Conservation (phyloP, 2,113 vertebrate species). For the Siniperca knerii region DNA sequence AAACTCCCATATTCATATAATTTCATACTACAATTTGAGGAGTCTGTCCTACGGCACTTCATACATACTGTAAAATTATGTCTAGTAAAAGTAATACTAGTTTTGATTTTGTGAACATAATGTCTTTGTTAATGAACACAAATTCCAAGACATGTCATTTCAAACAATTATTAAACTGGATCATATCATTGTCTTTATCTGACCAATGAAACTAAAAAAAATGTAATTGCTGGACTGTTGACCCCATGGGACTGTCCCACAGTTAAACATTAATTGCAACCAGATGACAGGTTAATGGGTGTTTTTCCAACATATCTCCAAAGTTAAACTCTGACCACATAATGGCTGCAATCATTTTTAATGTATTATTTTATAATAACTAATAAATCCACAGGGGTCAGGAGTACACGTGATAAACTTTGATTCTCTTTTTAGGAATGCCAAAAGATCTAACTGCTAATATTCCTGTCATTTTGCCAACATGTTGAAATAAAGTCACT, state of each 20-base stretch:
- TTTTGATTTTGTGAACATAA: background rate
- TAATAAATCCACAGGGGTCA: slow-evolving; percentile 20
- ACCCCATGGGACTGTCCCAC: background rate
- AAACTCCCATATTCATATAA: background rate
- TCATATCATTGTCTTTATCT: background rate
- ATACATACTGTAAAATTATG: background rate
- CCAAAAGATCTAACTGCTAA: background rate
- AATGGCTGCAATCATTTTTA: slow-evolving; percentile 14
- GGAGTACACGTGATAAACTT: slow-evolving; percentile 6
- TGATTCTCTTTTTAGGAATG: background rate
- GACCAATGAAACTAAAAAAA: background rate
- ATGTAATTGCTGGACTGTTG: background rate
- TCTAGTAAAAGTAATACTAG: background rate
- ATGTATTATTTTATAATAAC: slow-evolving; percentile 26
- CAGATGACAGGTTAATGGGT: slow-evolving; percentile 22
- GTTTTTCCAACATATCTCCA: slow-evolving; percentile 22
- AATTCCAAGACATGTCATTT: background rate
- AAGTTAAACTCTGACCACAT: slow-evolving; percentile 14
- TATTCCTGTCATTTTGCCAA: background rate
- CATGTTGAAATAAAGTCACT: background rate
- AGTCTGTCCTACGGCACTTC: background rate
- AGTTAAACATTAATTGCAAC: slow-evolving; percentile 18
- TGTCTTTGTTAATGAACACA: background rate
- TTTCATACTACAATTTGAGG: background rate
- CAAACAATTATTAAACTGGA: background rate